These are phyloP conservation scores for Pseudorhiza aurosa DNA, from an alignment of 30 jellyfish, hydroid and myxozoan species.

Conservation along the genomic window DNA sequence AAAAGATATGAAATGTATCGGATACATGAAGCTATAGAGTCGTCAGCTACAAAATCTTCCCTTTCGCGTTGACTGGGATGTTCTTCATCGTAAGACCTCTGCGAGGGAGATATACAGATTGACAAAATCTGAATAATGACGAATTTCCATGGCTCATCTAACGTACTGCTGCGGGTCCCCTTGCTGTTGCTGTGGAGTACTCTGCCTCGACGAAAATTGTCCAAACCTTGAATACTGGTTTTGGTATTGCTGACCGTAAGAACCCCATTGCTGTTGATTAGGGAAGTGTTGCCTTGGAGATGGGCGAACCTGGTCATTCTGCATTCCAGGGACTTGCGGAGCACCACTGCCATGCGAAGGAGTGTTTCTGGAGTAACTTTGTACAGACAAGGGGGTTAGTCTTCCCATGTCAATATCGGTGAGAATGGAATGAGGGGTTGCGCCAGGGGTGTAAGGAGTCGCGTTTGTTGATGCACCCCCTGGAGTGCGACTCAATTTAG, in stretches of 20 bases:
- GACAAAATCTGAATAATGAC: too few relatives aligned
- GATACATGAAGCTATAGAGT: too few relatives aligned
- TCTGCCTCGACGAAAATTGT: conserved; percentile 18
- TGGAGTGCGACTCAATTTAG: conserved; percentile 73
- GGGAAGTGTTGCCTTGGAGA: conserved; percentile 66
- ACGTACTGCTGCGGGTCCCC: conserved; percentile 54
- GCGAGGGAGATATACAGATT: too few relatives aligned
- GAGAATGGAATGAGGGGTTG: conserved; percentile 85
- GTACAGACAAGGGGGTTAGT: conserved; percentile 54
- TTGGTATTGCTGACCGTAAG: conserved; percentile 49
- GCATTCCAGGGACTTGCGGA: conserved; percentile 48
- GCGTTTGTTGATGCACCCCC: conserved; percentile 57
- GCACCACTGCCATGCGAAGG: conserved; percentile 49
- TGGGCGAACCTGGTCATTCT: conserved; percentile 39
- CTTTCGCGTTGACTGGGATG: too few relatives aligned
- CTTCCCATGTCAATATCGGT: conserved; percentile 69
- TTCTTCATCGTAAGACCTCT: too few relatives aligned
- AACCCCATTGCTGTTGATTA: conserved; percentile 71
- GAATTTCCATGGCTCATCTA: too few relatives aligned
- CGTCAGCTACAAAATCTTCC: too few relatives aligned
- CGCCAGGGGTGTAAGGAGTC: conserved; percentile 98
- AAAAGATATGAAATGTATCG: too few relatives aligned
- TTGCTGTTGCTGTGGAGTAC: conserved; percentile 57
- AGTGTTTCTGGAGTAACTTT: conserved; percentile 52
- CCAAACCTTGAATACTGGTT: conserved; percentile 46